A percentile compares a stretch with the other conserved stretches of the same genome.
Evolutionary conservation across 2,888 invertebrate species (phyloP).

Genomic region (Ypsolopha sequella): DNA sequence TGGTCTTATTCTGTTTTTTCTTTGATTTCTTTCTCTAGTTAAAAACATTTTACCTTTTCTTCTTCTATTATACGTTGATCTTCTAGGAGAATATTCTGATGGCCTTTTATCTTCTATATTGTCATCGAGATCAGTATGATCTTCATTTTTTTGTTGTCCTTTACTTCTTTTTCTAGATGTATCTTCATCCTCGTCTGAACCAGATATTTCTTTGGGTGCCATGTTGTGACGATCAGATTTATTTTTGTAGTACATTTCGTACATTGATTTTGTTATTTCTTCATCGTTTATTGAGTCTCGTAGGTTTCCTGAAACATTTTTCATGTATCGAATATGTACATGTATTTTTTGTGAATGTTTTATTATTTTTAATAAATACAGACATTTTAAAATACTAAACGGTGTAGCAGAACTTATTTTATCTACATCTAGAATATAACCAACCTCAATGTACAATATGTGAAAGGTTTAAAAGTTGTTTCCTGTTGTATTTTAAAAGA

Average conservation of each 20-base stretch:
- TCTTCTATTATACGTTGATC: neutral
- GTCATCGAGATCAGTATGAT: constrained; percentile 9
- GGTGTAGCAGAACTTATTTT: too few relatives aligned
- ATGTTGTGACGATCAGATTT: constrained; percentile 10
- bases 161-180: constrained; percentile 6
- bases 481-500: too few relatives aligned
- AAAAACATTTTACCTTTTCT: neutral
- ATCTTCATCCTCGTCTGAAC: constrained; percentile 9
- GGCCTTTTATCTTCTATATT: neutral
- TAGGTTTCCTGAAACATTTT: constrained; percentile 11
- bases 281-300: constrained; percentile 23
- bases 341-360: too few relatives aligned
- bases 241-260: constrained; percentile 52
- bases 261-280: constrained; percentile 51
- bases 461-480: too few relatives aligned
- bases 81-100: neutral
- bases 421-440: too few relatives aligned
- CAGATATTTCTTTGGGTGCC: constrained; percentile 7
- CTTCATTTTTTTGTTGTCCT: constrained; percentile 3
- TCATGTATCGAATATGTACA: too few relatives aligned
- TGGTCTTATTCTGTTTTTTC: constrained; percentile 5
- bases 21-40: neutral
- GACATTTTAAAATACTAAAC: too few relatives aligned
- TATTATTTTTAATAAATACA: too few relatives aligned
- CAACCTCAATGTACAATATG: too few relatives aligned